Base-by-base conservation (phyloP, 2,113 vertebrate genomes). In the Callopanchax toddi region DNA sequence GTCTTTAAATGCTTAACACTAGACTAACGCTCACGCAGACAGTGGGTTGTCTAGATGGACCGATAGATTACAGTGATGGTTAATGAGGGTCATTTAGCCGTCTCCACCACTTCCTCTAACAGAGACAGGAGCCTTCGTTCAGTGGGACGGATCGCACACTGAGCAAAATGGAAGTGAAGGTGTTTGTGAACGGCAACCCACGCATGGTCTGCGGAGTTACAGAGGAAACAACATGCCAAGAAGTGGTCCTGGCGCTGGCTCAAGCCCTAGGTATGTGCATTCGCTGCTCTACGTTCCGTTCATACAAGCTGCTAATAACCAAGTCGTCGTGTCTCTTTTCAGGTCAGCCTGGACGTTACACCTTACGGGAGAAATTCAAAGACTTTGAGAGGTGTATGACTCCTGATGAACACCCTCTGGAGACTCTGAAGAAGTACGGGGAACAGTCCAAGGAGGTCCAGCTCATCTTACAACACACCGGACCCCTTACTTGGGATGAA, bases 261-360 rank as follows among this genome's bases (percentile, higher is more conserved):
- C 90, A 89, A 71, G 87, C 91, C 10, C 45, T 91, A 21, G 87
- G 93, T 93, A 83, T 61, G 87, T 81, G 46, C 11, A 11, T 22
- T 3, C 49, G 9, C 26, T 10, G 6, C n/a, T 50, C 12, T 22
- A 6, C 1, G 17, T 15, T 2, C 25, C 26, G 2, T 40, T 42
- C 3, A 56, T 9, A 51, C 20, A 20, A 15, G 22, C 6, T 34
- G 15, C 36, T 55, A 3, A 52, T 12, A 21, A 42, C 48, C 17
- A 4, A 25, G 26, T 11, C 4, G 3, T 51, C 11, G 12, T 25
- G 59, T 16, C 50, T 12, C 57, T 25, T 17, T 64, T 25, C 32
- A 94, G 93, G 91, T 65, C 91, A 90, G 45, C 78, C 91, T 0
- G 93, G 93, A 17, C 91, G 93, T 39, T 94, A 93, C 78, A 90